Evolutionary conservation across 2,888 invertebrate species (phyloP).

Genomic region (Pollenia griseotomentosa): DNA sequence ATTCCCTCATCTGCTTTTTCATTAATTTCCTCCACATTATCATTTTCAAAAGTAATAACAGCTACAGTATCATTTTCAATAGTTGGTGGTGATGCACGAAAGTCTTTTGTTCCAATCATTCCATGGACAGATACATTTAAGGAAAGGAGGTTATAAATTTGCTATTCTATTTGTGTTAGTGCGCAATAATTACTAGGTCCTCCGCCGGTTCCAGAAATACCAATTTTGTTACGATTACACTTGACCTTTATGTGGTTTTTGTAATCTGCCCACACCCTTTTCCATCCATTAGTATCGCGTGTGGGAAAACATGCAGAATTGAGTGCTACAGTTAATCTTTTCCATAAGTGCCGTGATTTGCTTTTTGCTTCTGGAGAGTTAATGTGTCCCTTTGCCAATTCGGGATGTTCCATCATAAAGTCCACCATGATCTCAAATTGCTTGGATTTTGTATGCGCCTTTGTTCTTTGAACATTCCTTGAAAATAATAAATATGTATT

Average conservation of each 20-base stretch:
- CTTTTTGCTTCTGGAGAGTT: conserved; percentile 43
- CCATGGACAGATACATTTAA: conserved; percentile 3
- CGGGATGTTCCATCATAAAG: conserved; percentile 40
- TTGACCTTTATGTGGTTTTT: conserved; percentile 48
- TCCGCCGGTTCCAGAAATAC: conserved; percentile 58
- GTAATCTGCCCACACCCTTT: conserved; percentile 59
- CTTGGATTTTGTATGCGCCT: conserved; percentile 32
- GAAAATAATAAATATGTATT: background rate
- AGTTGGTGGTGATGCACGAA: background rate
- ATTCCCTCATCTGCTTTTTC: background rate
- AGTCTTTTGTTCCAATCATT: background rate
- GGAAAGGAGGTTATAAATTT: conserved; percentile 26
- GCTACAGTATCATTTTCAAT: background rate
- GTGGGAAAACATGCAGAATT: conserved; percentile 31
- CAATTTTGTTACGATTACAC: conserved; percentile 29
- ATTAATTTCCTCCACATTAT: background rate
- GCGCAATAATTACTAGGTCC: conserved; percentile 55
- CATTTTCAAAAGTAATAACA: too few species aligned
- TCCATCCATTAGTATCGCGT: conserved; percentile 38
- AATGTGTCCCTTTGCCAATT: conserved; percentile 48
- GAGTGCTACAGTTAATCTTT: conserved; percentile 27
- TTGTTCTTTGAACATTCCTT: conserved; percentile 12
- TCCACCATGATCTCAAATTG: conserved; percentile 61
- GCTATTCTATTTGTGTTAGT: conserved; percentile 47
- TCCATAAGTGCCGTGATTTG: conserved; percentile 43